These are phyloP conservation scores for Cephus spinipes DNA, from an alignment of 2,888 invertebrate genomes.

Conservation along the genomic window DNA sequence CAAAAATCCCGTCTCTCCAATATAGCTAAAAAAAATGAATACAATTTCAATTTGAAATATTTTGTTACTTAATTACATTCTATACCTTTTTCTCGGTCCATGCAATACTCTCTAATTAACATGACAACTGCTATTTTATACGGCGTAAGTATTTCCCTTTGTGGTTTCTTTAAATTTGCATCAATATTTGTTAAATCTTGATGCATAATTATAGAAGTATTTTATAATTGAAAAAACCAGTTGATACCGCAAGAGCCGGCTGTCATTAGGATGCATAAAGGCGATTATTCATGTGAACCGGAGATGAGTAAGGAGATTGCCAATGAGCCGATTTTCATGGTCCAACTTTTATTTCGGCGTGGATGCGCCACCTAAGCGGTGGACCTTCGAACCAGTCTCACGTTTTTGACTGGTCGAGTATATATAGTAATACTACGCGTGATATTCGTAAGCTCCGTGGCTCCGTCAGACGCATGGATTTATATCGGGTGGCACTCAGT, in stretches of 20 bases:
- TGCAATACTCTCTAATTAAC: constrained; percentile 81
- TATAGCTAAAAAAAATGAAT: constrained; percentile 65
- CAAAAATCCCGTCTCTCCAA: constrained; percentile 80
- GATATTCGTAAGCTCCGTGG: too few relatives aligned
- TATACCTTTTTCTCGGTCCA: constrained; percentile 70
- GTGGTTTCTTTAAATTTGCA: constrained; percentile 56
- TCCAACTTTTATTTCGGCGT: too few relatives aligned
- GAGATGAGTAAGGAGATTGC: too few relatives aligned
- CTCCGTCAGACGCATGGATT: too few relatives aligned
- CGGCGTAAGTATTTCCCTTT: constrained; percentile 78
- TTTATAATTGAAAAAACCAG: background rate
- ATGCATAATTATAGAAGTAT: constrained; percentile 41
- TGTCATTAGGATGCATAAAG: background rate
- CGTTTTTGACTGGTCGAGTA: too few relatives aligned
- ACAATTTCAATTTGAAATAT: constrained; percentile 15
- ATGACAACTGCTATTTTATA: constrained; percentile 84
- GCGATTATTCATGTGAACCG: background rate
- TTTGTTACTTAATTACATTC: constrained; percentile 27
- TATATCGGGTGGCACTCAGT: too few relatives aligned
- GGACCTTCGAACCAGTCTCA: too few relatives aligned
- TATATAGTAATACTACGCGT: too few relatives aligned
- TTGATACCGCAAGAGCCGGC: background rate
- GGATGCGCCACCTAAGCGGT: too few relatives aligned
- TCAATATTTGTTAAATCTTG: constrained; percentile 62
- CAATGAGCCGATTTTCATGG: too few relatives aligned